Conservation (phyloP, 2,113 vertebrate species). For the Hippocampus zosterae region DNA sequence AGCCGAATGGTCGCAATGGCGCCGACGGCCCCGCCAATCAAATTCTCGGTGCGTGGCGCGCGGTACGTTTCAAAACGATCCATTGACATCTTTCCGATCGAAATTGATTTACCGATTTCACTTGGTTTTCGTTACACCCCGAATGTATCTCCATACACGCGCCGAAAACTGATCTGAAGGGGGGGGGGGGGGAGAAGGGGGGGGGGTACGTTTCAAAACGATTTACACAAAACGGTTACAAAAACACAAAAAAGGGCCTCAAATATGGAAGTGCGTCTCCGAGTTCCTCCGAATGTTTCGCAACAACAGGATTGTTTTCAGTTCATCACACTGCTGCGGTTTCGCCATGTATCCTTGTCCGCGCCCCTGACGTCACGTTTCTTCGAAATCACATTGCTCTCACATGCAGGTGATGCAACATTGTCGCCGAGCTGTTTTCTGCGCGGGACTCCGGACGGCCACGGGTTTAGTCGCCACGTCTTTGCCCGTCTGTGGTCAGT, state of each 20-base stretch:
- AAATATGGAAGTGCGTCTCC: conserved; percentile 10
- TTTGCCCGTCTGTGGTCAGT: conserved; percentile 53
- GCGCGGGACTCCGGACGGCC: conserved; percentile 1
- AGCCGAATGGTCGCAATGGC: too few species aligned
- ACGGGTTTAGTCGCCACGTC: conserved; percentile 23
- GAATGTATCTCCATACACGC: too few species aligned
- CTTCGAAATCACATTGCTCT: conserved; percentile 45
- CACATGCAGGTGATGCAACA: conserved; percentile 40
- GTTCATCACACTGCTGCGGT: conserved; percentile 2
- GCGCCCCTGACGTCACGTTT: conserved; percentile 12
- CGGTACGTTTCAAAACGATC: too few species aligned
- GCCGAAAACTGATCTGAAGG: neutral
- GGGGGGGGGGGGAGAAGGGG: too few species aligned
- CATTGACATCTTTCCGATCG: too few species aligned
- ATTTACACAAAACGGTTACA: too few species aligned
- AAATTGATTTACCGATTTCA: too few species aligned
- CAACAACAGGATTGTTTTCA: conserved; percentile 33
- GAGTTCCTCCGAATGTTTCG: conserved; percentile 38
- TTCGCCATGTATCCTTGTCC: neutral
- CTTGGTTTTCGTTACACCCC: too few species aligned
- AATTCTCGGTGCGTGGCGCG: too few species aligned
- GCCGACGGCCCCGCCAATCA: too few species aligned
- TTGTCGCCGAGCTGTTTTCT: neutral
- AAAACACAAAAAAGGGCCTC: neutral
- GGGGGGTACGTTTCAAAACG: too few species aligned